A percentile compares a stretch with the other conserved stretches of the same genome.
Evolutionary conservation across 2,113 vertebrate genomes (phyloP).

Genomic region (Hemicordylus capensis): DNA sequence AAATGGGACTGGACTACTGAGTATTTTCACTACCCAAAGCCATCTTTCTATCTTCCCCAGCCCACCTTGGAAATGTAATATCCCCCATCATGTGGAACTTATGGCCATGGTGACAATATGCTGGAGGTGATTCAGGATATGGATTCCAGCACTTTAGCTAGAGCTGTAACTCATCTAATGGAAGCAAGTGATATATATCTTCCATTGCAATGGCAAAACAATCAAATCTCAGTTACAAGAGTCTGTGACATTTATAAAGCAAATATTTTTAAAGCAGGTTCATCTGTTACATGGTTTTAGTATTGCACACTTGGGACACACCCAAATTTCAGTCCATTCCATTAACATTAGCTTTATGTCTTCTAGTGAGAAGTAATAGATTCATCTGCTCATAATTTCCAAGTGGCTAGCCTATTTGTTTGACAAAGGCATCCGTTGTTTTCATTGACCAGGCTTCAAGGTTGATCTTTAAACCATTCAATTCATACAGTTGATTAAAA

Average conservation of each 20-base stretch:
- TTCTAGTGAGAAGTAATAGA: background rate
- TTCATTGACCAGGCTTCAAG: constrained; percentile 13
- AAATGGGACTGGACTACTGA: background rate
- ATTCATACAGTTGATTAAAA: constrained; percentile 51
- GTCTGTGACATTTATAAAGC: background rate
- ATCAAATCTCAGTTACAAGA: background rate
- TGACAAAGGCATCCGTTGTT: constrained; percentile 21
- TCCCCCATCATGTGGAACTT: background rate
- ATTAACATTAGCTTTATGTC: background rate
- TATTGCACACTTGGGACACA: background rate
- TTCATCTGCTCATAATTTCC: constrained; percentile 28
- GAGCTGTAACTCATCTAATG: background rate
- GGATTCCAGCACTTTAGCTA: background rate
- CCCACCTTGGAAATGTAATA: background rate
- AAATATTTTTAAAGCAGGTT: background rate
- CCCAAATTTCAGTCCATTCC: no score
- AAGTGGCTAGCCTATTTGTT: constrained; percentile 37
- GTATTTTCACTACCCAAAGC: background rate
- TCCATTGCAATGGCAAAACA: background rate
- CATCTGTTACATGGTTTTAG: background rate
- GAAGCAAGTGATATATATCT: background rate
- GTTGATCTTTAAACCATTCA: constrained; percentile 38
- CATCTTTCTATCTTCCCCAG: background rate
- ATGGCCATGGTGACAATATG: background rate
- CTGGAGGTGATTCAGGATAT: background rate